A percentile compares a stretch with the other conserved stretches of the same genome.
These are phyloP conservation scores for Buceros bicornis DNA, from an alignment of 2,797 vertebrate genomes.

Conservation along the genomic window DNA sequence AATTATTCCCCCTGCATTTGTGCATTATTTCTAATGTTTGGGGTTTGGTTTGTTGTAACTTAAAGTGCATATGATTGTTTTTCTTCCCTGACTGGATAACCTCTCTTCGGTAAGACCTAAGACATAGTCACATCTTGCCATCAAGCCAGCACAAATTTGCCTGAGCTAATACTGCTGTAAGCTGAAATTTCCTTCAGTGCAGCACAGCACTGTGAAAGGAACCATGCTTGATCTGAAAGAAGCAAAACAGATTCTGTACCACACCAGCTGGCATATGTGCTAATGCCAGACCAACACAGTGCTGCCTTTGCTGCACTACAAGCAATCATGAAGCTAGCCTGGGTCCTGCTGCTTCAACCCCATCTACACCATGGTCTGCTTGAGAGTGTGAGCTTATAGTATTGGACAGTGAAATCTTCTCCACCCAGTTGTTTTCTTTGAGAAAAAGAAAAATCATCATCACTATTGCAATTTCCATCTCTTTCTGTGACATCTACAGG, in stretches of 20 bases:
- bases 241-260: neutral
- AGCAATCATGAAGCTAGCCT: neutral
- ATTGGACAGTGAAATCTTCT: neutral
- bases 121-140: neutral
- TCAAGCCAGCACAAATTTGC: neutral
- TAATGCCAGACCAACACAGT: neutral
- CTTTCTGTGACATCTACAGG: neutral
- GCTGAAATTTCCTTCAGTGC: neutral
- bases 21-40: neutral
- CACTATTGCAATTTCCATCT: neutral
- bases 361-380: rapidly evolving
- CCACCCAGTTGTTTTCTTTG: neutral
- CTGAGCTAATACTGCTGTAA: neutral
- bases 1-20: neutral
- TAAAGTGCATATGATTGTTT: neutral
- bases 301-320: neutral
- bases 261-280: neutral
- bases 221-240: neutral
- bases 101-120: neutral
- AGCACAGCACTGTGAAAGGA: neutral
- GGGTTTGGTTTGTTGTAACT: neutral
- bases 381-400: neutral
- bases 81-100: neutral
- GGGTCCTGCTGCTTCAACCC: neutral
- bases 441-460: neutral